These are phyloP conservation scores for Crocidura indochinensis DNA, from an alignment of 2,797 vertebrate genomes.

Conservation along the genomic window DNA sequence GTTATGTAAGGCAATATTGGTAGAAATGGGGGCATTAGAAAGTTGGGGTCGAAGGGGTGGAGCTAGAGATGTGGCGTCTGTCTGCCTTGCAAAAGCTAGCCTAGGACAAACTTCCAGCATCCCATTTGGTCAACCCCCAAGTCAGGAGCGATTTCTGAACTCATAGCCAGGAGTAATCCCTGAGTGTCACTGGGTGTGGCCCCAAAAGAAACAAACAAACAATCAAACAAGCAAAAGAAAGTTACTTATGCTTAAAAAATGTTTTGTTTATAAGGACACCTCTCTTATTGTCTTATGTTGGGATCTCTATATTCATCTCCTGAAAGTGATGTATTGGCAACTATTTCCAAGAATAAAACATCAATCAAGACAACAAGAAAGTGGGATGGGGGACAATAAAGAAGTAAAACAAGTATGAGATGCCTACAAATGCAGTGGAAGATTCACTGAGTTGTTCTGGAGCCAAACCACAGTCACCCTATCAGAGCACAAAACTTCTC, in stretches of 20 bases:
- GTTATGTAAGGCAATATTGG: slow-evolving; percentile 69
- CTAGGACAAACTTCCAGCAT: no score
- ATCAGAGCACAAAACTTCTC: background rate
- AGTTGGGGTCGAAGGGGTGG: no score
- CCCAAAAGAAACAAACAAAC: no score
- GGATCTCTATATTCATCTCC: slow-evolving; percentile 32
- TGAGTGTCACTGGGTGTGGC: no score
- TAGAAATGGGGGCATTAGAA: background rate
- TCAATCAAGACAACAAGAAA: background rate
- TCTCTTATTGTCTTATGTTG: background rate
- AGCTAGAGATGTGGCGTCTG: no score
- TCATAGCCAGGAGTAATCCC: no score
- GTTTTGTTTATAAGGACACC: background rate
- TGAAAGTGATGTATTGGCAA: background rate
- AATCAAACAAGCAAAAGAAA: no score
- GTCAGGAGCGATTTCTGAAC: no score
- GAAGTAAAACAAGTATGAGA: background rate
- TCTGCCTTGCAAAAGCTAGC: no score
- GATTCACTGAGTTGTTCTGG: background rate
- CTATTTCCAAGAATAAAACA: background rate
- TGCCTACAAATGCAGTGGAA: background rate
- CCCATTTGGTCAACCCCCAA: no score
- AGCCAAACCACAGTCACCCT: background rate
- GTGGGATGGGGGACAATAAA: background rate
- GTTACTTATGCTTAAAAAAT: background rate